Percentiles rank a stretch among this genome's conserved stretches.
These are phyloP conservation scores for Alfaro cultratus DNA, from an alignment of 2,797 vertebrate genomes.

Conservation along the genomic window DNA sequence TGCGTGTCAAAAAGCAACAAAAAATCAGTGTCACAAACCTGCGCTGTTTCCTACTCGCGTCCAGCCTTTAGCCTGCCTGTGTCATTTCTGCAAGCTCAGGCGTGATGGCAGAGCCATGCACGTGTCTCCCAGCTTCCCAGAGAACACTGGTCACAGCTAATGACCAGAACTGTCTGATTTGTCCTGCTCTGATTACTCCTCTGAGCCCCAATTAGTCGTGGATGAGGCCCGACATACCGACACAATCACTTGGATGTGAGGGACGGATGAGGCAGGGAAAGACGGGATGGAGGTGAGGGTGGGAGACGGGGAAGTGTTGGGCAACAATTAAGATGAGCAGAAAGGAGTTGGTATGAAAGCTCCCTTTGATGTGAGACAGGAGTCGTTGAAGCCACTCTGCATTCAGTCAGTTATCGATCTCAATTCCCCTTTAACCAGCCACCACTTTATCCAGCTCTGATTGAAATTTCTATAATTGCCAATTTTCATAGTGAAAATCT, in stretches of 20 bases:
- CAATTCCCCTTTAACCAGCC: constrained; percentile 59
- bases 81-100: constrained; percentile 52
- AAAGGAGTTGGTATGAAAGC: constrained; percentile 31
- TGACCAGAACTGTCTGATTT: constrained; percentile 94
- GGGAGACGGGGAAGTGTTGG: constrained; percentile 16
- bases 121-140: constrained; percentile 69
- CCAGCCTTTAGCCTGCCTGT: constrained; percentile 47
- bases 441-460: constrained; percentile 72
- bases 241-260: constrained; percentile 87
- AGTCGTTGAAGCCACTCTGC: constrained; percentile 47
- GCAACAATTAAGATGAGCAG: constrained; percentile 24
- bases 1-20: constrained; percentile 34
- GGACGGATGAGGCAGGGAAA: constrained; percentile 58
- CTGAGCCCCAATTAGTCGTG: constrained; percentile 92
- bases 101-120: constrained; percentile 52
- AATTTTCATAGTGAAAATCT: constrained; percentile 77
- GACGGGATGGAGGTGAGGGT: constrained; percentile 34
- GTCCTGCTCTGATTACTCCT: constrained; percentile 95
- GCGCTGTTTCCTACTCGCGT: constrained; percentile 48
- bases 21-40: constrained; percentile 37
- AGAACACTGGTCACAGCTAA: constrained; percentile 86
- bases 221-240: constrained; percentile 89
- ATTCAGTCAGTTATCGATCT: constrained; percentile 75
- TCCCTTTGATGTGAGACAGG: constrained; percentile 20
- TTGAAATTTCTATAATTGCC: constrained; percentile 81